Evolutionary conservation across 2,797 vertebrate species (phyloP).

Genomic region (Notolabrus celidotus): DNA sequence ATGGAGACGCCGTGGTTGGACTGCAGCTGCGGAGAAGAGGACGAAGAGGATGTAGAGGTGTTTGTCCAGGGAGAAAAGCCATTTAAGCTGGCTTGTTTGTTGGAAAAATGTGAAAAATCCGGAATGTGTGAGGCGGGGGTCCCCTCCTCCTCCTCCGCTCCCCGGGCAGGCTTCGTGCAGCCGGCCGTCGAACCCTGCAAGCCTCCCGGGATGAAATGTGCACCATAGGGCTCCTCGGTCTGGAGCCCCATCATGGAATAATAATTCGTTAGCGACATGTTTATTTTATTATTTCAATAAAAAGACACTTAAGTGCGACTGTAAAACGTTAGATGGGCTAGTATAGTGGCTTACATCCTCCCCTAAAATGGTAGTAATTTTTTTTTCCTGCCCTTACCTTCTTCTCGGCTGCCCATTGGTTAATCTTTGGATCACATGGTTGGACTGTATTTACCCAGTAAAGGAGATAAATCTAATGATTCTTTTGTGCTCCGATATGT

Average conservation of each 20-base stretch:
- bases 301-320: conserved; percentile 90
- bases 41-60: conserved; percentile 80
- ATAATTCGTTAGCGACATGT: conserved; percentile 97
- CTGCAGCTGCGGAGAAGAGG: conserved; percentile 85
- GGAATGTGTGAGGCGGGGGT: conserved; percentile 70
- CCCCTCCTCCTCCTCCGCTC: conserved; percentile 66
- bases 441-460: conserved; percentile 91
- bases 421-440: conserved; percentile 89
- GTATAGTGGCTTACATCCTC: conserved; percentile 85
- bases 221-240: conserved; percentile 90
- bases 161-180: conserved; percentile 73
- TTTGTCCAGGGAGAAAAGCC: conserved; percentile 92
- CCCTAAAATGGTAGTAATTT: conserved; percentile 91
- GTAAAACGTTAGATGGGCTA: conserved; percentile 81
- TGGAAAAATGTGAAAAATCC: conserved; percentile 79
- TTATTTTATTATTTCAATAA: conserved; percentile 89
- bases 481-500: conserved; percentile 76
- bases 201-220: conserved; percentile 89
- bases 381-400: conserved; percentile 84
- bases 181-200: conserved; percentile 81
- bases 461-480: conserved; percentile 91
- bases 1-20: conserved; percentile 82
- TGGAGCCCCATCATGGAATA: conserved; percentile 96
- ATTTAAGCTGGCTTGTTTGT: conserved; percentile 72
- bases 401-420: conserved; percentile 90